Evolutionary conservation across 2,797 vertebrate species (phyloP).

Genomic region (Falco naumanni): DNA sequence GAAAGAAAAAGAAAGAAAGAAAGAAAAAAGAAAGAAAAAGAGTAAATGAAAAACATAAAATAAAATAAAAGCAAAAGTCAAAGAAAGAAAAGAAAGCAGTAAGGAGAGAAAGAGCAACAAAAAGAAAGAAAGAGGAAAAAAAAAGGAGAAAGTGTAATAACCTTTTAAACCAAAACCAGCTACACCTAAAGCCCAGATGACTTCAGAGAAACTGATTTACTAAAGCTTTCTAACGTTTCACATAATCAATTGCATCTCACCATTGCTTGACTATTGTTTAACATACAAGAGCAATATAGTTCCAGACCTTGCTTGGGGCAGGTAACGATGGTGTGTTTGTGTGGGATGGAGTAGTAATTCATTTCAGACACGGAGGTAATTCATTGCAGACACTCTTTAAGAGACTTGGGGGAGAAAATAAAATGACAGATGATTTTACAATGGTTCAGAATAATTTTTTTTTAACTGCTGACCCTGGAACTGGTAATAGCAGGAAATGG

Average conservation of each 20-base stretch:
- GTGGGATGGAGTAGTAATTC: slow-evolving; percentile 65
- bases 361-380: slow-evolving; percentile 69
- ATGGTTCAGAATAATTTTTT: slow-evolving; percentile 42
- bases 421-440: slow-evolving; percentile 69
- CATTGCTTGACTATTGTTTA: slow-evolving; percentile 54
- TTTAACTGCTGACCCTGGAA: slow-evolving; percentile 38
- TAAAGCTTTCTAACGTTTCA: slow-evolving; percentile 55
- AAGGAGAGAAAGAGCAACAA: accelerated
- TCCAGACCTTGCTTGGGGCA: slow-evolving; percentile 67
- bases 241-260: slow-evolving; percentile 57
- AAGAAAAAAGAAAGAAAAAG: accelerated
- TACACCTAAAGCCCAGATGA: slow-evolving; percentile 50
- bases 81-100: accelerated
- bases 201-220: slow-evolving; percentile 57
- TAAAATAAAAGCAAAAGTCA: no score
- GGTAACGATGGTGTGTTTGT: slow-evolving; percentile 53
- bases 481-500: slow-evolving; percentile 58
- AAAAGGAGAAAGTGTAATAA: not conserved
- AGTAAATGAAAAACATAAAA: no score
- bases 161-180: slow-evolving; percentile 49
- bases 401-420: slow-evolving; percentile 40
- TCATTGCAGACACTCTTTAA: slow-evolving; percentile 70
- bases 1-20: no score
- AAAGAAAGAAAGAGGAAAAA: no score
- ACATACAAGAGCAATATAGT: slow-evolving; percentile 57